Conservation (phyloP, 2,113 vertebrate genomes). For the Syngnathus typhle region DNA sequence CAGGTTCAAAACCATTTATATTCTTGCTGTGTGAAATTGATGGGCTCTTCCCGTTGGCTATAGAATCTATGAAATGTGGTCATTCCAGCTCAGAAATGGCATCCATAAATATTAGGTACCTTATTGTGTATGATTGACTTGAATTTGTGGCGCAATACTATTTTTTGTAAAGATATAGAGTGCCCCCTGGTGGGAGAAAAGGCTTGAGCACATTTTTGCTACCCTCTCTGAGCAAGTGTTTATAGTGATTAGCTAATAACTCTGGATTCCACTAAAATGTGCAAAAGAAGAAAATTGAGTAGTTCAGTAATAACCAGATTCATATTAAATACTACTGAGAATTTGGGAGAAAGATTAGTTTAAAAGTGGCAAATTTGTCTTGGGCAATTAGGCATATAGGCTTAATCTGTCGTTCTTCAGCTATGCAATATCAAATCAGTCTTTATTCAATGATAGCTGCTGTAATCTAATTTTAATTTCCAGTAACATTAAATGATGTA, state of each 20-base stretch:
- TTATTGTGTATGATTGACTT: not conserved
- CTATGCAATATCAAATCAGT: constrained; percentile 2
- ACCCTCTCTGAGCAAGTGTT: not conserved
- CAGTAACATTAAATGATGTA: constrained; percentile 6
- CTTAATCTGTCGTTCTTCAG: constrained; percentile 1
- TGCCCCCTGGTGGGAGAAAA: constrained; percentile 52
- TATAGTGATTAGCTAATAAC: not conserved
- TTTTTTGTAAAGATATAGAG: constrained; percentile 22
- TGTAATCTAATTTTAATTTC: constrained; percentile 20
- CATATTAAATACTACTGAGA: not conserved
- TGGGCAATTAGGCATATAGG: not conserved
- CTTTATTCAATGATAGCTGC: not conserved
- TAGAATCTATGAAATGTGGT: not conserved
- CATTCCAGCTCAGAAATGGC: not conserved
- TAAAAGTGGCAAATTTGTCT: not conserved
- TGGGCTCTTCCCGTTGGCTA: constrained; percentile 3
- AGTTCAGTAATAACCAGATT: not conserved
- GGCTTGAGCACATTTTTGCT: not conserved
- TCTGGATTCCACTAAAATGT: not conserved
- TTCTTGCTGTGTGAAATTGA: constrained; percentile 4
- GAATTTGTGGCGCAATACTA: not conserved
- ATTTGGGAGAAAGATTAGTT: not conserved
- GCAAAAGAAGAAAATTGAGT: not conserved
- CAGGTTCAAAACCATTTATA: constrained; percentile 6
- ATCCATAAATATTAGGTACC: not conserved